These are phyloP conservation scores for Podarcis muralis DNA, from an alignment of 2,113 vertebrate species.

Conservation along the genomic window DNA sequence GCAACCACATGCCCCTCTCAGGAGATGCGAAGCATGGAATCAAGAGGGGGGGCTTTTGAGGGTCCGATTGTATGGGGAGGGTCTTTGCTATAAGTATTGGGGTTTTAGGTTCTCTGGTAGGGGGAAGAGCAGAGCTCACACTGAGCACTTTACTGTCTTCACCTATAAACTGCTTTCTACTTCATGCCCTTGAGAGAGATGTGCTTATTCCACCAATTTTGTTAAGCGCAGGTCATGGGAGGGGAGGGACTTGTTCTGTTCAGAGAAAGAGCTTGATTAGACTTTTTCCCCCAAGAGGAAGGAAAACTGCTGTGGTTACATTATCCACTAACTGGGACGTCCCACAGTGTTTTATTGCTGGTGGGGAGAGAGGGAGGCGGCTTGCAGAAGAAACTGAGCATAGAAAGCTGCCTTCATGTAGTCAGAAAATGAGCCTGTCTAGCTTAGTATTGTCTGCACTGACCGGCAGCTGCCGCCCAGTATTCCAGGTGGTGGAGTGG, in stretches of 20 bases:
- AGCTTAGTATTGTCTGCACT: too few relatives aligned
- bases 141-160: not conserved
- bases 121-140: not conserved
- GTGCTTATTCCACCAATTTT: not conserved
- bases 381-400: too few relatives aligned
- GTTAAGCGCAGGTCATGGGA: too few relatives aligned
- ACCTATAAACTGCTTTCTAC: not conserved
- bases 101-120: not conserved
- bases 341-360: too few relatives aligned
- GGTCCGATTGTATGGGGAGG: not conserved
- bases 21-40: not conserved
- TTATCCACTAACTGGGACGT: not conserved
- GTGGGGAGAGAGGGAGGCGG: too few relatives aligned
- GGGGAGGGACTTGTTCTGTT: too few relatives aligned
- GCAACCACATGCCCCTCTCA: not conserved
- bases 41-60: not conserved
- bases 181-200: not conserved
- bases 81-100: not conserved
- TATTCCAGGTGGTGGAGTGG: too few relatives aligned
- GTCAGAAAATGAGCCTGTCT: too few relatives aligned
- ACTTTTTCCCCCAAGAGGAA: not conserved
- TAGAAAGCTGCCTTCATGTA: too few relatives aligned
- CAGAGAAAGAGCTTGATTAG: too few relatives aligned
- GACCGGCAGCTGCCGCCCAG: too few relatives aligned
- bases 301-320: not conserved